phyloP scores from a whole-genome alignment of 2,797 vertebrate genomes.

The Pseudocheirus occidentalis region DNA sequence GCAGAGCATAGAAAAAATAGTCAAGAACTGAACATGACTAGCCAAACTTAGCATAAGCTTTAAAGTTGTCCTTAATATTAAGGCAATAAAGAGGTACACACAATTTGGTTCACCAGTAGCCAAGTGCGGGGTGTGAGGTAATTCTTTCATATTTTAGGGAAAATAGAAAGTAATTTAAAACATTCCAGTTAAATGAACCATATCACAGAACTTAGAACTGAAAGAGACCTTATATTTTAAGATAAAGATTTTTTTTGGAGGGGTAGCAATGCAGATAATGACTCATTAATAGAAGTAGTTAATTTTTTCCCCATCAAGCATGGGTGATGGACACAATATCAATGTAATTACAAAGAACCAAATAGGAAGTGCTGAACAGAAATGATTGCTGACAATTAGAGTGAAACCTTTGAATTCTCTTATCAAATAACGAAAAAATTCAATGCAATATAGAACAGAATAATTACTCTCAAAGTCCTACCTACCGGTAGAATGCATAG shows the following conservation, averaged over 20 bases:
- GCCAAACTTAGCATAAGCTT: constrained; percentile 64
- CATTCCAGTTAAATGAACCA: neutral
- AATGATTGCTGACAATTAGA: constrained; percentile 18
- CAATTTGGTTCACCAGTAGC: neutral
- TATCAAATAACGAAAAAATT: constrained; percentile 42
- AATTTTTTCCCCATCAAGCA: constrained; percentile 64
- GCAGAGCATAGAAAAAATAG: constrained; percentile 11
- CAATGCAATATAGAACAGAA: neutral
- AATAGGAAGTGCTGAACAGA: constrained; percentile 34
- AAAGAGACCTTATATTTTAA: neutral
- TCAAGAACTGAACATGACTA: constrained; percentile 44
- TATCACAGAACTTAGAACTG: neutral
- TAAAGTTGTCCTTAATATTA: constrained; percentile 60
- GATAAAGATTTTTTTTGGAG: neutral
- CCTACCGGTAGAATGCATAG: constrained; percentile 5
- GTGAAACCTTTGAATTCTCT: constrained; percentile 22
- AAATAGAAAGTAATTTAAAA: constrained; percentile 59
- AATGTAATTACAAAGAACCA: constrained; percentile 50
- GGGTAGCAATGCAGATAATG: constrained; percentile 34
- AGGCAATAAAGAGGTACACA: constrained; percentile 25
- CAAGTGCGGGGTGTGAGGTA: constrained; percentile 34
- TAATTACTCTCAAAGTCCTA: neutral
- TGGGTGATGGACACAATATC: constrained; percentile 59
- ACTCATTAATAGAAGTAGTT: constrained; percentile 35
- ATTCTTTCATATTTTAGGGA: constrained; percentile 8